phyloP scores from a whole-genome alignment of 92 coral and sea anemone species.

The Epizoanthus illoricatus region DNA sequence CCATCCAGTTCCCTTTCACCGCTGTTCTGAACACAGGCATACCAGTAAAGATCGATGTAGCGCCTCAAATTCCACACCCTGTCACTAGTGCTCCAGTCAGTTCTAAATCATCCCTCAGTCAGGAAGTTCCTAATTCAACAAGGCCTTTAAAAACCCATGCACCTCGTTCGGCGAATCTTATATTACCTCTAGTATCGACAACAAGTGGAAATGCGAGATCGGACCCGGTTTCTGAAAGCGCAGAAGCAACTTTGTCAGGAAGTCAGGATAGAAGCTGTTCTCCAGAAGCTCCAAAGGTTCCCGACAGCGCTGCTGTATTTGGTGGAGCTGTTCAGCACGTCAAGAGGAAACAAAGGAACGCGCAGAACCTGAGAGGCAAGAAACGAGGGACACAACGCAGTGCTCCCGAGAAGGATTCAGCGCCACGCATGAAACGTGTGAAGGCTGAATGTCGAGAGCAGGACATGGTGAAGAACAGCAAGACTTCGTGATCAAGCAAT shows the following conservation, averaged over 20 bases:
- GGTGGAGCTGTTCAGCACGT: background rate
- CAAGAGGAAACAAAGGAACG: background rate
- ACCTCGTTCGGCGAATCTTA: background rate
- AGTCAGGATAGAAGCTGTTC: background rate
- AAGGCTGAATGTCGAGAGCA: too few species aligned
- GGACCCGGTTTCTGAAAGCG: background rate
- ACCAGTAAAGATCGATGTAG: background rate
- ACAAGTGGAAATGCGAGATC: too few species aligned
- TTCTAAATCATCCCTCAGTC: background rate
- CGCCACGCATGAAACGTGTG: too few species aligned
- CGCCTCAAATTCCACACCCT: background rate
- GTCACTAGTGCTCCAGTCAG: background rate
- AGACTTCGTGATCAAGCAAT: too few species aligned
- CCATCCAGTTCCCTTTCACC: background rate
- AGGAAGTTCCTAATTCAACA: background rate
- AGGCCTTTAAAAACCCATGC: background rate
- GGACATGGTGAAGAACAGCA: too few species aligned
- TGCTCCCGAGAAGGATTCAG: too few species aligned
- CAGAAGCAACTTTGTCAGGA: background rate
- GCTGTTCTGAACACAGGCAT: background rate
- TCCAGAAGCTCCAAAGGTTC: background rate
- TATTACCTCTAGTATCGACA: too few species aligned
- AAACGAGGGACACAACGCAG: background rate
- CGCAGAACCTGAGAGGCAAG: background rate
- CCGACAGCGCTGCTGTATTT: background rate